Evolutionary conservation across 1,140 invertebrate species (phyloP), one percentile per base, ranked within the genome.

Genomic region (Wiebesia pumilae): DNA sequence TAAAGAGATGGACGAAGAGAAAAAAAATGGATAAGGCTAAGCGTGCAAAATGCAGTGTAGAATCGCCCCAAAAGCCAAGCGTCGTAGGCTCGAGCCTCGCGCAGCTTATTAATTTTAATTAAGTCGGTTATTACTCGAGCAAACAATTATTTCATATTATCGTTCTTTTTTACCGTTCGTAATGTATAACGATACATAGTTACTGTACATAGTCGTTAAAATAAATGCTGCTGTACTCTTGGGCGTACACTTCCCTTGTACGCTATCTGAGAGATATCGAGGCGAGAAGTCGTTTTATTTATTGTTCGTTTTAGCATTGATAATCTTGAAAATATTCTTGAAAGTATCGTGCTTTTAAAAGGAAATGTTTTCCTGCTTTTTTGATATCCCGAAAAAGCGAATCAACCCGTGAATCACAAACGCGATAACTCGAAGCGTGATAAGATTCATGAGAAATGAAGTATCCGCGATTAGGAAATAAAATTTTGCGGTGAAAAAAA

Each of bases 81-180:
- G 38, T 24, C 21, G 65, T n/a, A n/a, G 10, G 3, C 4, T 7
- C 3, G 30, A 14, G 33, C 33, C 30, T 9, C 67, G 10, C 1
- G 27, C 21, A 12, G 40, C n/a, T 47, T 47, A 79, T 79, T 79
- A 51, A 54, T 79, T 79, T 79, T 54, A 79, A 54, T 54, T 33
- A 58, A 54, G 9, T 38, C 24, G 27, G 30, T 51, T 78, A 78
- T 51, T 51, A 51, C n/a, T 47, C 30, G 47, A 33, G 27, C 21
- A 7, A 54, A 27, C 73, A 51, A 77, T 77, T 77, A 77, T 38
- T 71, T 30, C 69, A 21, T 10, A 71, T 71, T 38, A 21, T 71
- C 35, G 30, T 65, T n/a, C 2, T 6, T 65, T 65, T 65, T 65
- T 65, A 27, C 62, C 24, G n/a, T 35, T 69, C 9, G 33, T 35